Evolutionary conservation across 37 sponge, comb jelly and placozoan genomes (phyloP), one percentile per base, ranked within the genome.

Genomic region (Spongilla lacustris): DNA sequence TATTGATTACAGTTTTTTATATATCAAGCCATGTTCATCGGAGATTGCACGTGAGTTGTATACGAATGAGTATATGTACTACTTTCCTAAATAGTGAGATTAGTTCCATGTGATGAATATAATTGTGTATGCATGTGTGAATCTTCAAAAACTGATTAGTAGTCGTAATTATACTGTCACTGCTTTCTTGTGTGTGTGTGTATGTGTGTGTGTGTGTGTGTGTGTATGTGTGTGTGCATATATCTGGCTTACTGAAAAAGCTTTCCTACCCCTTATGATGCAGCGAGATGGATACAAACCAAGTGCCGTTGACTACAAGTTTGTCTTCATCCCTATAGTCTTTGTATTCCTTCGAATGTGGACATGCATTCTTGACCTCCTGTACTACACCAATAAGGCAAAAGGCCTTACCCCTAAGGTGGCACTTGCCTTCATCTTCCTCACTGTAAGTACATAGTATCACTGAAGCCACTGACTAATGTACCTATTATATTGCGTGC

Each of bases 321-420:
- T 93, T 31, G 30, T 90, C 23, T 34, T 87, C 58, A 87, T 93
- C 31, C 94, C 94, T 23, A 2, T 93, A 12, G 70, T 90, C 14
- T 93, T 93, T 73, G 41, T 87, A 4, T 34, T 90, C 66, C 94
- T 93, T 46, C 81, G 94, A 50, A 69, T 89, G 67, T 93, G 94
- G 91, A 87, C 84, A 12, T 49, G 48, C 32, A 48, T 93, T 14
- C 23, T 85, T 19, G 75, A 74, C 75, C 6, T 74, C 32, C 75
- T 74, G 22, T 58, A 19, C 58, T 36, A 36, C 75, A 24, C 25
- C 34, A 24, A 30, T 23, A 74, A 32, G 75, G 32, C 24, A 5
- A 22, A 36, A 2, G 75, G 19, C 32, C 32, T 31, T 24, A 35
- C 22, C 23, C 22, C 33, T 5, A 24, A 11, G 1, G 14, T 14